Percentiles rank a stretch among this genome's conserved stretches.
phyloP scores from a whole-genome alignment of 2,888 invertebrate species.

The Junonia oenone region DNA sequence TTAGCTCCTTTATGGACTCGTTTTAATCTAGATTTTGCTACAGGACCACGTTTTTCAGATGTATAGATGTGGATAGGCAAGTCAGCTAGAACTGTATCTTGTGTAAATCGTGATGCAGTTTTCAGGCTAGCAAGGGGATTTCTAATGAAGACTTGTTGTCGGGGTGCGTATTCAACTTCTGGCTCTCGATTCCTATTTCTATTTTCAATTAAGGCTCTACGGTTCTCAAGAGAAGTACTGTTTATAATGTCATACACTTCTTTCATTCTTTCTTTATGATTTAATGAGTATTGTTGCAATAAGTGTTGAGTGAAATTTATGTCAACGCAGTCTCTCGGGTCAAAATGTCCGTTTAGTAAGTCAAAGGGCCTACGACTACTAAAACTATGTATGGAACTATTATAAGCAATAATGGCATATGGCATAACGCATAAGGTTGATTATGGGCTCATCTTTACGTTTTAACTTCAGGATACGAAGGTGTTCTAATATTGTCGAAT shows the following conservation, averaged over 20 bases:
- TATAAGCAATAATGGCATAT: conserved; percentile 17
- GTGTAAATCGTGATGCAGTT: conserved; percentile 17
- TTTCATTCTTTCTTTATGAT: conserved; percentile 27
- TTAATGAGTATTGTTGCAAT: conserved; percentile 31
- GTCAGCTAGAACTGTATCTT: conserved; percentile 20
- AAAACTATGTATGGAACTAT: conserved; percentile 30
- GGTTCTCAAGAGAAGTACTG: conserved; percentile 15
- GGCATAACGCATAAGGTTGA: background rate
- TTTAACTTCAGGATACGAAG: background rate
- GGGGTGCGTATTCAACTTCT: conserved; percentile 19
- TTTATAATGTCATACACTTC: conserved; percentile 28
- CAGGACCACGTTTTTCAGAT: conserved; percentile 19
- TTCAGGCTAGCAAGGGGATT: conserved; percentile 22
- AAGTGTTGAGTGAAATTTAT: conserved; percentile 30
- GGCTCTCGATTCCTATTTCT: conserved; percentile 23
- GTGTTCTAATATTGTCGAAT: background rate
- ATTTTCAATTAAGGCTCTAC: conserved; percentile 15
- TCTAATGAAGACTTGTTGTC: conserved; percentile 23
- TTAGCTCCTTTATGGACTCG: conserved; percentile 18
- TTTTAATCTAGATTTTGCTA: conserved; percentile 27
- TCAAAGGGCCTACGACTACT: conserved; percentile 33
- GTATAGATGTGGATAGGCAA: conserved; percentile 28
- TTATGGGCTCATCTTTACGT: background rate
- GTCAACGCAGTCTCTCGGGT: conserved; percentile 32
- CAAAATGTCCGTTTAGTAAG: conserved; percentile 32